Base-by-base conservation (phyloP, 2,797 vertebrate genomes). In the Hyperoplus lanceolatus region DNA sequence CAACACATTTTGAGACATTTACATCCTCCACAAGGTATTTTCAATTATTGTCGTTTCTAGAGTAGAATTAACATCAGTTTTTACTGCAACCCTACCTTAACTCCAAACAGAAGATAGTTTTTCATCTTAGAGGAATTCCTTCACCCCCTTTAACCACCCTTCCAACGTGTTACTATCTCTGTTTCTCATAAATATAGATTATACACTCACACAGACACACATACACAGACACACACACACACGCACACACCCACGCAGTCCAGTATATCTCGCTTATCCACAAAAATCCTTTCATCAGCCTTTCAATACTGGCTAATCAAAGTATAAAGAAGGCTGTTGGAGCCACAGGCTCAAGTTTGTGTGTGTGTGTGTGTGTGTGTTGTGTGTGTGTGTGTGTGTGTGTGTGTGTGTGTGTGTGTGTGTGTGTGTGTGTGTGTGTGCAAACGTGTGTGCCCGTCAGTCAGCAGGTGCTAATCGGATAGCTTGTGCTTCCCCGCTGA, bases 251-350 rank as follows among this genome's bases (percentile, higher is more conserved):
- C 2, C 43, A 56, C 59, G 58, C 39, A 72, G 42, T 11, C 42
- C 1, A 42, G 56, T 78, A 83, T 76, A 75, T 65, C 67, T 59
- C n/a, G 73, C 82, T 89, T 73, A 90, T 90, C 89, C 79, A 83
- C 29, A 64, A 55, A 83, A 89, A 89, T 90, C 80, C 81, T 80
- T 90, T 86, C 85, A 89, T 88, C 90, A 90, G 77, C 43, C 56
- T 84, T 75, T 84, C 79, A 79, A 38, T 78, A 71, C 79, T 57
- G 45, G 54, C 60, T 88, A 89, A 91, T 92, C 82, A 89, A 78
- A 86, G 84, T 64, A 89, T 77, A 88, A 87, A 85, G 85, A 83
- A 88, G 77, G 84, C 82, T 81, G 73, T 70, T 80, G 60, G 75
- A 59, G 82, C 83, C 62, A 70, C 63, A 78, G 74, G 70, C 75